phyloP scores from a whole-genome alignment of 2,888 invertebrate species.

The Strigamia maritima region DNA sequence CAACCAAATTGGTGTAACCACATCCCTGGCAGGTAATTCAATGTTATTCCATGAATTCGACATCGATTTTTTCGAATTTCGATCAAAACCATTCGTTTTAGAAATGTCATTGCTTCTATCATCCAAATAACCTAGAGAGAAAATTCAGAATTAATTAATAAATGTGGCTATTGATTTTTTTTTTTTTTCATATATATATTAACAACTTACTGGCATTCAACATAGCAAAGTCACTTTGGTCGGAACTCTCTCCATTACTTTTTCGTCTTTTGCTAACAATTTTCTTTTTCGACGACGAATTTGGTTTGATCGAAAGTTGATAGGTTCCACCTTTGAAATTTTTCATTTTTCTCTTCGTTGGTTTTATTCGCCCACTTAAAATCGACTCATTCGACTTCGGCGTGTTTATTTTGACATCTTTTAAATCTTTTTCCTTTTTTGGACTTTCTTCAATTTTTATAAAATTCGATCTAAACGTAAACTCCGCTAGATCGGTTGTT shows the following conservation, averaged over 20 bases:
- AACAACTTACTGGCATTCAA: no score
- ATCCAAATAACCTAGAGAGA: not conserved
- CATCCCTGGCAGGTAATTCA: not conserved
- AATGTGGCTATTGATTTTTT: not conserved
- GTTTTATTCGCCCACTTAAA: not conserved
- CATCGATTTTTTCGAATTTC: not conserved
- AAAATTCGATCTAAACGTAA: not conserved
- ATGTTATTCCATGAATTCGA: constrained; percentile 1
- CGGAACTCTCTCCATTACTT: not conserved
- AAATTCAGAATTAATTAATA: not conserved
- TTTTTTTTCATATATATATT: no score
- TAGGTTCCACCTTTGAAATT: constrained; percentile 35
- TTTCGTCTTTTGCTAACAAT: not conserved
- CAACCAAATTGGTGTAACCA: not conserved
- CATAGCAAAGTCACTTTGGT: not conserved
- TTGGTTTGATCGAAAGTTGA: not conserved
- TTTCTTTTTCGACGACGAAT: not conserved
- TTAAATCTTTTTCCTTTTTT: not conserved
- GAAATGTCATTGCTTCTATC: not conserved
- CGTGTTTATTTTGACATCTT: not conserved
- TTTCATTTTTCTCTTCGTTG: not conserved
- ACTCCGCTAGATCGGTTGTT: not conserved
- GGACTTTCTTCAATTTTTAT: not conserved
- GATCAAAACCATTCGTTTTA: not conserved
- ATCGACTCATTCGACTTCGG: not conserved